These are phyloP conservation scores for Drosophila melanocephala DNA, from an alignment of 2,888 invertebrate species.

Conservation along the genomic window DNA sequence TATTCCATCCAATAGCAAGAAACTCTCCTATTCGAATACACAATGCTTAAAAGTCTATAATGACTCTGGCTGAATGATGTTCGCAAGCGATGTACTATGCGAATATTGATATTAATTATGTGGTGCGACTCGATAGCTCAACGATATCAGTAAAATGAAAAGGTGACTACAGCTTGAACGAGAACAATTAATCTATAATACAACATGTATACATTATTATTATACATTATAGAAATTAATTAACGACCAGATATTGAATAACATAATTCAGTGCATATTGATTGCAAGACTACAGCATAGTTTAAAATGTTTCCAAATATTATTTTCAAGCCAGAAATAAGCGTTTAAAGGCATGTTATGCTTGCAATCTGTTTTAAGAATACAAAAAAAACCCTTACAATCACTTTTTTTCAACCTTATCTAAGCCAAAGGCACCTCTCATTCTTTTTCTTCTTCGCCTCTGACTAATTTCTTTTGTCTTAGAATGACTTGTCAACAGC, in stretches of 20 bases:
- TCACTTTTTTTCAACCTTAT: not conserved
- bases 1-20: constrained; percentile 69
- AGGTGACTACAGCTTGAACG: not conserved
- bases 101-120: constrained; percentile 56
- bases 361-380: not conserved
- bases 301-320: not conserved
- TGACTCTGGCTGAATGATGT: constrained; percentile 25
- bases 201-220: not conserved
- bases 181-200: not conserved
- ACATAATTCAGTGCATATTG: not conserved
- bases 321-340: not conserved
- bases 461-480: not conserved
- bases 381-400: not conserved
- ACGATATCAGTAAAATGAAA: not conserved
- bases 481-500: constrained; percentile 17
- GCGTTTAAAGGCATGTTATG: not conserved
- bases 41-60: constrained; percentile 48
- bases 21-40: constrained; percentile 23
- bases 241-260: not conserved
- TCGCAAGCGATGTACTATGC: not conserved
- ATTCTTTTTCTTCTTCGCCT: not conserved
- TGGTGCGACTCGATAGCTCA: not conserved
- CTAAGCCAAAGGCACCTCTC: not conserved
- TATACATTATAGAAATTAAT: too few relatives aligned
- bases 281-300: not conserved